Base-by-base conservation (phyloP, 2,888 invertebrate genomes). In the Macrophya annulata region DNA sequence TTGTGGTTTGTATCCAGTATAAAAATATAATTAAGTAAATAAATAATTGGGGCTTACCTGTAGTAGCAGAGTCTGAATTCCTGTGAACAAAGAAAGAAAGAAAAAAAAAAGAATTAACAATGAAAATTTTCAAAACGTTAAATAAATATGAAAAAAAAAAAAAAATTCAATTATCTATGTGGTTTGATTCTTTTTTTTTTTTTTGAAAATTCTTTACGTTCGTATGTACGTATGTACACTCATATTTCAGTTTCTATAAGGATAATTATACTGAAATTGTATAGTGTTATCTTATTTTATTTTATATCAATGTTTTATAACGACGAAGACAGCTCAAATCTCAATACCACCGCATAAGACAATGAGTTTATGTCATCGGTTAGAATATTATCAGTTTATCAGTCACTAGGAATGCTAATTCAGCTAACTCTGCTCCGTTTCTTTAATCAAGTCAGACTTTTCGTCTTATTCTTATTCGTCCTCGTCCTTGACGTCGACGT, bases 1-100 rank as follows among this genome's bases (percentile, higher is more conserved):
- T 3, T n/a, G n/a, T n/a, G n/a, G n/a, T 31, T 31, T 31, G 31
- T 31, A 3, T 31, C 3, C 3, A 31, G 31, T 31, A 31, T 31
- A 31, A 1, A 31, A 74, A 48, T 45, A 84, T n/a, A n/a, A n/a
- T 51, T 15, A 15, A 12, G 15, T 15, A n/a, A 51, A 1, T 0
- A 31, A 0, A 71, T 48, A 6, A 51, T 3, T 0, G 5, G 25
- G 40, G 25, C 45, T 59, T 89, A 92, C 91, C 92, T 87, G 90
- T 79, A 71, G 88, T 85, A 82, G 88, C 86, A 62, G 89, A 86
- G 76, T 89, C 90, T 84, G 90, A 86, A 87, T 89, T 90, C 85
- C 92, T 92, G 89, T 74, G n/a, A 91, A 91, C 83, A 83, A 86
- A 85, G 86, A 88, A 86, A 76, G 71, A 74, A 48, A 86, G 85